Evolutionary conservation across 2,797 vertebrate genomes (phyloP).

Genomic region (Cuniculus paca): DNA sequence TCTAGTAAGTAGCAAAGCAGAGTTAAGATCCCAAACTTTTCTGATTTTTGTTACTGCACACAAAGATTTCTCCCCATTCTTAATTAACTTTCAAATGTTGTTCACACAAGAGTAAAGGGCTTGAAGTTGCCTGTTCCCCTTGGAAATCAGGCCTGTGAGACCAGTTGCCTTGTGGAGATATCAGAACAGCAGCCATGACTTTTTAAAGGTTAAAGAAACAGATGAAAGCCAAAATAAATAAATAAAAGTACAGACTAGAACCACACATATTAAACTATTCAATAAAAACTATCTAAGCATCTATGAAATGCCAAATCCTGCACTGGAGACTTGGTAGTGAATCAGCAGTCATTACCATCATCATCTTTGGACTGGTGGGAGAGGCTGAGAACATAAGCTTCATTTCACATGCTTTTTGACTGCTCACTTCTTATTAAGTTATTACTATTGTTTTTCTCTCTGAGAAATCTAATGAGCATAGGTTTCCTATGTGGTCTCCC

Average conservation of each 20-base stretch:
- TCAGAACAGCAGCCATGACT: not conserved
- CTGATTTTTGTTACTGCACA: not conserved
- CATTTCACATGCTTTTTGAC: not conserved
- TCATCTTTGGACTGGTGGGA: not conserved
- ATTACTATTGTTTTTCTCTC: not conserved
- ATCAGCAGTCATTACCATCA: not conserved
- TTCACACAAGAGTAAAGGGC: not conserved
- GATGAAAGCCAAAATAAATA: slow-evolving; percentile 10
- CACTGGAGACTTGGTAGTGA: slow-evolving; percentile 2
- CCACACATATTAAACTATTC: not conserved
- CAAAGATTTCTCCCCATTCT: not conserved
- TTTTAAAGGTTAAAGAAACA: slow-evolving; percentile 44
- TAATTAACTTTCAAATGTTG: slow-evolving; percentile 44
- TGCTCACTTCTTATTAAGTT: not conserved
- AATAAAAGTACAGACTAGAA: not conserved
- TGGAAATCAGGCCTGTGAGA: not conserved
- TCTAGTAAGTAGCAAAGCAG: not conserved
- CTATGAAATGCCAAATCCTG: not conserved
- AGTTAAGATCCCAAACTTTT: not conserved
- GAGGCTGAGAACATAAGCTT: not conserved
- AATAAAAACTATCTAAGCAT: not conserved
- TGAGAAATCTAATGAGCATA: not conserved
- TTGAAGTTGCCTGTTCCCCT: not conserved
- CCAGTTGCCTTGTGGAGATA: not conserved
- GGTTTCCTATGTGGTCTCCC: not conserved